These are phyloP conservation scores for Tachina fera DNA, from an alignment of 2,888 invertebrate species.

Conservation along the genomic window DNA sequence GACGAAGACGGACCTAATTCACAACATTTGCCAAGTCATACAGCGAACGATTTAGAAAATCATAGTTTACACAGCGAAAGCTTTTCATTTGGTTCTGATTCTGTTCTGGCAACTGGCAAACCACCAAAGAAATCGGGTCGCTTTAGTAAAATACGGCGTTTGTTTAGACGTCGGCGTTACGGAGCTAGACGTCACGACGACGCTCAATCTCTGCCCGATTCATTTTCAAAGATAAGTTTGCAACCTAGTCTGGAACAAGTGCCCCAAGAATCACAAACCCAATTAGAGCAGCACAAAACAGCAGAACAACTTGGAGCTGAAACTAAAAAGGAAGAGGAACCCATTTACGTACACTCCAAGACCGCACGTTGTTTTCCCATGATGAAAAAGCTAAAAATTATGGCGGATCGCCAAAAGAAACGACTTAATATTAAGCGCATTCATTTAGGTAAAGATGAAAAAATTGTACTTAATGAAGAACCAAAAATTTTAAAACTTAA, in stretches of 20 bases:
- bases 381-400: slow-evolving; percentile 86
- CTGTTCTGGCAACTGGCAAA: slow-evolving; percentile 79
- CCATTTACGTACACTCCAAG: slow-evolving; percentile 70
- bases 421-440: slow-evolving; percentile 83
- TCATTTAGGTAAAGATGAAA: slow-evolving; percentile 82
- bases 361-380: slow-evolving; percentile 84
- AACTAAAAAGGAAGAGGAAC: slow-evolving; percentile 47
- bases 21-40: slow-evolving; percentile 68
- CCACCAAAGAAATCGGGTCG: slow-evolving; percentile 77
- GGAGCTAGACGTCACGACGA: slow-evolving; percentile 79
- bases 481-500: slow-evolving; percentile 86
- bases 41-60: slow-evolving; percentile 74
- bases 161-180: slow-evolving; percentile 84
- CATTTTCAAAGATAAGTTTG: slow-evolving; percentile 77
- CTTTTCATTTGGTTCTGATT: slow-evolving; percentile 81
- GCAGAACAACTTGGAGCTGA: slow-evolving; percentile 56
- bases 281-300: slow-evolving; percentile 72
- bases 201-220: slow-evolving; percentile 81
- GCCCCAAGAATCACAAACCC: slow-evolving; percentile 41
- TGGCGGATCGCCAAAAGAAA: slow-evolving; percentile 86
- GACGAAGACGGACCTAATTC: slow-evolving; percentile 74
- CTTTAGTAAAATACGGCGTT: slow-evolving; percentile 83
- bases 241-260: slow-evolving; percentile 77
- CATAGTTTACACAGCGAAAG: slow-evolving; percentile 80
- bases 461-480: slow-evolving; percentile 83